Base-by-base conservation (phyloP, 2,888 invertebrate genomes). In the Xylota segnis region DNA sequence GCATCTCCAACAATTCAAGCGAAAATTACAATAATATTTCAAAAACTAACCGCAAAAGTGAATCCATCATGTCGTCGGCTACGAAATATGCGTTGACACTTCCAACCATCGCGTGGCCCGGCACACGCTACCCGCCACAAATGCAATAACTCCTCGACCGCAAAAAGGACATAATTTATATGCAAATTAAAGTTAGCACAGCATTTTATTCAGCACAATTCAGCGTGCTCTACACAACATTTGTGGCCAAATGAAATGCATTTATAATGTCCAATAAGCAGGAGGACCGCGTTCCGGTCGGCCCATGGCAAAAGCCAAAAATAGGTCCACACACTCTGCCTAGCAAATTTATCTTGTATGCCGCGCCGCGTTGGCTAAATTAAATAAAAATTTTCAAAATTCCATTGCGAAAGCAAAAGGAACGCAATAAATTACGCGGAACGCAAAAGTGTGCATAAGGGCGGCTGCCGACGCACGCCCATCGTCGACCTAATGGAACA, bases 131-230 rank as follows among this genome's bases (percentile, higher is more conserved):
- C 43, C 71, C 61, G 16, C 75, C 84, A 32, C 71, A 81, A 76
- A 81, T 76, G 84, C 82, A 86, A 86, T 82, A 82, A 86, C 76
- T 86, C 63, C 68, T 50, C 61, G 56, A 77, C 86, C 86, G 32
- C 86, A 86, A 74, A 81, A 76, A 66, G 43, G 45, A 76, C 72
- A 86, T 86, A 77, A 86, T 86, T 86, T 86, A 86, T 86, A 86
- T 86, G 86, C 86, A 86, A 86, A 86, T 86, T 86, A 86, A 72
- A 86, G 86, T 82, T 72, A 77, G 76, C 76, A 82, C 43, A 72
- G 50, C 47, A 66, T 82, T 82, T 82, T 72, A 82, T 82, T 86
- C 72, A 58, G 43, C 72, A 47, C 29, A 43, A 77, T 63, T 77
- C 70, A 75, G 37, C 2, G 43, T 1, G 37, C 37, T 37, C 63